Evolutionary conservation across 2,888 invertebrate genomes (phyloP).

Genomic region (Cheilosia scutellata): DNA sequence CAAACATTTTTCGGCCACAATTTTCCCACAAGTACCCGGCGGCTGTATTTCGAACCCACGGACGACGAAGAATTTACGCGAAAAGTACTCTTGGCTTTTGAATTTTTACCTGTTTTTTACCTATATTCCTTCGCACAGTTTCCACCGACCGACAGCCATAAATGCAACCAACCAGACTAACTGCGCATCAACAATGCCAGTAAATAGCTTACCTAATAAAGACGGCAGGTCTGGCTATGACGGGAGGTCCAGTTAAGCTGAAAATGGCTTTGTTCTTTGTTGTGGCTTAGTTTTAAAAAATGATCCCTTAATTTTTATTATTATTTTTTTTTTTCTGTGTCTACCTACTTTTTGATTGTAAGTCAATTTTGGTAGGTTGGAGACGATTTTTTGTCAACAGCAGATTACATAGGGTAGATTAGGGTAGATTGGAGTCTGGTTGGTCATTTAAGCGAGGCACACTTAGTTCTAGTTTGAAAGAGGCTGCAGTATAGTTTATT

Average conservation of each 20-base stretch:
- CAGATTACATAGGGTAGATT: conserved; percentile 28
- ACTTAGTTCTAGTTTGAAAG: no score
- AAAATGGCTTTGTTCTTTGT: conserved; percentile 66
- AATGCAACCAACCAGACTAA: conserved; percentile 17
- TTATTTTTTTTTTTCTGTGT: conserved; percentile 66
- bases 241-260: conserved; percentile 1
- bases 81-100: conserved; percentile 26
- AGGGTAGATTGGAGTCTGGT: background rate
- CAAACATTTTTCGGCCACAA: conserved; percentile 42
- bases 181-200: conserved; percentile 7
- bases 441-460: no score
- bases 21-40: conserved; percentile 24
- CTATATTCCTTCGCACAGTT: conserved; percentile 31
- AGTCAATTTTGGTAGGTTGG: conserved; percentile 1
- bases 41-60: conserved; percentile 19
- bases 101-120: conserved; percentile 14
- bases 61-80: conserved; percentile 30
- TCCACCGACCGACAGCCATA: conserved; percentile 6
- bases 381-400: conserved; percentile 13
- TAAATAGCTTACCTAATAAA: conserved; percentile 15
- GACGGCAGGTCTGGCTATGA: conserved; percentile 48
- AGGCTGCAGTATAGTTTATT: no score
- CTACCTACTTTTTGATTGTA: conserved; percentile 7
- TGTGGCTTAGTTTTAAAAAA: conserved; percentile 30
- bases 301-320: conserved; percentile 38